Conservation (phyloP, 2,113 vertebrate species). For the Datnioides undecimradiatus region DNA sequence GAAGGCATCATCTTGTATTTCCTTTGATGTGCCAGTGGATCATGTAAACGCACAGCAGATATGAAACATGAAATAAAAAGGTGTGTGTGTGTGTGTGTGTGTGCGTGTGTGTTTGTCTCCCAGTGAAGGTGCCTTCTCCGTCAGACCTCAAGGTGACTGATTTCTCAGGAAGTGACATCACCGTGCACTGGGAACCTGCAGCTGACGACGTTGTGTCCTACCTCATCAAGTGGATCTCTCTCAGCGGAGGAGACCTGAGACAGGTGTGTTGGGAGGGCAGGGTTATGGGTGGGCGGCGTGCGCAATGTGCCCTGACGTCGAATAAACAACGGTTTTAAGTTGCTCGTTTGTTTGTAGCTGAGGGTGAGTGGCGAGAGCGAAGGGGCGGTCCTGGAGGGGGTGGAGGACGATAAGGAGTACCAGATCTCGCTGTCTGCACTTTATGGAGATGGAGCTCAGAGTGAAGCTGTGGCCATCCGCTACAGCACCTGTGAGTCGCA, state of each 20-base stretch:
- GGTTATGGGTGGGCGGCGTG: background rate
- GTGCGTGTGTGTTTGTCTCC: slow-evolving; percentile 33
- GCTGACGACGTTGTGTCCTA: slow-evolving; percentile 90
- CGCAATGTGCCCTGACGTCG: no score
- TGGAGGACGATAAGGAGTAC: slow-evolving; percentile 90
- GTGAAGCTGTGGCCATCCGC: slow-evolving; percentile 88
- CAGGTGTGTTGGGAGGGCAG: slow-evolving; percentile 89
- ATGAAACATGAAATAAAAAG: background rate
- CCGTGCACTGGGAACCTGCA: slow-evolving; percentile 88
- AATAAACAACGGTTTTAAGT: background rate
- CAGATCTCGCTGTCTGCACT: slow-evolving; percentile 93
- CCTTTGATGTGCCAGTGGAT: background rate
- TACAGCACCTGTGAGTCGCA: slow-evolving; percentile 90
- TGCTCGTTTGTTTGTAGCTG: slow-evolving; percentile 78
- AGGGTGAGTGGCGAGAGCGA: slow-evolving; percentile 85
- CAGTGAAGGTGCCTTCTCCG: slow-evolving; percentile 90
- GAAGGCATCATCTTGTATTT: background rate
- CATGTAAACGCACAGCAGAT: background rate
- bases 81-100: background rate
- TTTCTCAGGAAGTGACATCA: slow-evolving; percentile 86
- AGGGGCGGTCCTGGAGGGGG: slow-evolving; percentile 84
- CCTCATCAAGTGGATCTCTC: slow-evolving; percentile 93
- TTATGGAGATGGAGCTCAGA: slow-evolving; percentile 91
- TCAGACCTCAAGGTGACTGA: slow-evolving; percentile 87
- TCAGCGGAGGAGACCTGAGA: slow-evolving; percentile 87